Evolutionary conservation across 2,113 vertebrate species (phyloP), one percentile per base, ranked within the genome.

Genomic region (Mesembrinibis cayennensis): DNA sequence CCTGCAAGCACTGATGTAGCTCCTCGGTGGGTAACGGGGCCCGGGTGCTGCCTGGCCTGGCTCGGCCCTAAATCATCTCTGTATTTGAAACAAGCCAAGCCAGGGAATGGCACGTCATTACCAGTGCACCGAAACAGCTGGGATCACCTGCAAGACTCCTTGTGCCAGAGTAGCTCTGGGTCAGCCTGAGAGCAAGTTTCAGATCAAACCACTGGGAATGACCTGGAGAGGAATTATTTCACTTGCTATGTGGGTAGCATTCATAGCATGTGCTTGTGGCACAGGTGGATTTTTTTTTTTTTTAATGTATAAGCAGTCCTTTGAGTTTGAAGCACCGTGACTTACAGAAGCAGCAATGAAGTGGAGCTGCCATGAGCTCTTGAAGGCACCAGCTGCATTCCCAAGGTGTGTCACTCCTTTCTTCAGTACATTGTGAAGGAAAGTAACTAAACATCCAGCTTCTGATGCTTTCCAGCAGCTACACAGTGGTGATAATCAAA

Each of bases 101-200:
- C 5, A 6, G 17, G 52, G 36, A 44, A 66, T 1, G 2, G 18
- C 53, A 36, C 26, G 14, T 29, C 26, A 52, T 9, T 36, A 26
- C 27, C 30, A 34, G 14, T 0, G 0, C 4, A 2, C 22, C 6
- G 1, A 45, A 52, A 40, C 15, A 38, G 15, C 4, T 15, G 6
- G 38, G 32, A 18, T 27, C 45, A 34, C 22, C 40, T 6, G 4
- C 14, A 16, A 59, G 27, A 21, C 10, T 44, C 44, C 25, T 38
- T 59, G 32, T 52, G 19, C 62, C 5, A 3, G 1, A 1, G 52
- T 9, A 5, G 32, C 78, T 44, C 62, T 47, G 16, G 27, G 13
- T 69, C 38, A 69, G 8, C 62, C 27, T 13, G 13, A 53, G 25
- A 34, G 27, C 38, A 23, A 29, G 40, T 61, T 59, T 61, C 61